Percentiles rank a stretch among this genome's conserved stretches.
phyloP scores from a whole-genome alignment of 2,888 invertebrate genomes.

The Morinoia aosen region DNA sequence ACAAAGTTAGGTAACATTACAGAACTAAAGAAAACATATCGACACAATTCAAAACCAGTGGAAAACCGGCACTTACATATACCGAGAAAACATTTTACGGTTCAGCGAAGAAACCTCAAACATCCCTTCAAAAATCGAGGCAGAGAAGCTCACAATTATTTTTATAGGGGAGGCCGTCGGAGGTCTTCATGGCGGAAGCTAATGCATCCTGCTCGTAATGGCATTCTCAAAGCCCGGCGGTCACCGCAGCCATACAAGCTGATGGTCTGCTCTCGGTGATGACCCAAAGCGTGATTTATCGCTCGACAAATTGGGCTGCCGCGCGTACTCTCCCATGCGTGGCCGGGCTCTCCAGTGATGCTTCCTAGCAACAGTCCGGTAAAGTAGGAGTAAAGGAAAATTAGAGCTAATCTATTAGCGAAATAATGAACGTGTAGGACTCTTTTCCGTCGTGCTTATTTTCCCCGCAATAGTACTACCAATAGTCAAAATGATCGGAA shows the following conservation, averaged over 20 bases:
- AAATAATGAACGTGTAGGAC: neutral
- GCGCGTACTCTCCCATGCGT: neutral
- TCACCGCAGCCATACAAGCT: conserved; percentile 1
- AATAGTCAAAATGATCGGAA: too few species aligned
- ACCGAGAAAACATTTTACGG: neutral
- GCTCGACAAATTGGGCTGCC: neutral
- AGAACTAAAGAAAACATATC: neutral
- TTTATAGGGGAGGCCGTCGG: neutral
- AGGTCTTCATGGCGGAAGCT: neutral
- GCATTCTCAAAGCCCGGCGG: conserved; percentile 4
- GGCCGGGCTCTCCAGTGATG: neutral
- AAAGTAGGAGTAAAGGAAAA: neutral
- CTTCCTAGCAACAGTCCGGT: neutral
- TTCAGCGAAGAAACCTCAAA: neutral
- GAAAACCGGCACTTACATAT: too few species aligned
- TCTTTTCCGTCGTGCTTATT: too few species aligned
- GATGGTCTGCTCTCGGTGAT: conserved; percentile 28
- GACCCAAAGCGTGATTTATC: neutral
- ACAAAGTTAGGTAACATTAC: neutral
- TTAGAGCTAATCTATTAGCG: neutral
- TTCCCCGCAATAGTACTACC: too few species aligned
- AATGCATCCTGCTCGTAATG: conserved; percentile 49
- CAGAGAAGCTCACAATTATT: neutral
- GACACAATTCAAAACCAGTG: neutral
- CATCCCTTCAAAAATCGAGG: neutral